Evolutionary conservation across 2,888 invertebrate species (phyloP), one percentile per base, ranked within the genome.

Genomic region (Xanthorhoe spadicearia): DNA sequence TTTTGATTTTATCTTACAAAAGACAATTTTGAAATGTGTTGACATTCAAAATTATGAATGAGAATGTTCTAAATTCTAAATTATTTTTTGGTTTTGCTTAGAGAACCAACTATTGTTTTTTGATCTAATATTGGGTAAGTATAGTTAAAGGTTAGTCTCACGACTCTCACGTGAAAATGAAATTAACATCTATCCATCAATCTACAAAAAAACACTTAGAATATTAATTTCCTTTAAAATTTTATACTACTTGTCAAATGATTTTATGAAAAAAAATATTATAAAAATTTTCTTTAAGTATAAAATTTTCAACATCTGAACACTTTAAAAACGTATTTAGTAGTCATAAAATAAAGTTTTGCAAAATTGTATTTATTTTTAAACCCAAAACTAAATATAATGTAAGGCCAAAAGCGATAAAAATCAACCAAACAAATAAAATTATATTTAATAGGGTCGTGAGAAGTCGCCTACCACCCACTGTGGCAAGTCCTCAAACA

Each of bases 391-490:
- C n/a, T 4, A 13, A 1, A 43, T 5, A 1, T 13, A 43, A 43
- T 43, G 48, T 48, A 17, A 48, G n/a, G 15, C 18, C 51, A 35
- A 58, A 64, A 58, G 28, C 60, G 28, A 51, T 52, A 61, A 59
- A 48, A 10, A 35, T 43, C 53, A 76, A 84, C 32, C 32, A 90
- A 90, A 88, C 85, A 87, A 90, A 90, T 89, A 89, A 89, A 92
- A 92, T 91, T 86, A 91, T 90, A 84, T 89, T 90, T 93, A 92
- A 93, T 92, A 89, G 91, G 82, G 83, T 89, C 86, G 93, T 92
- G 92, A 92, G 92, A 93, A 92, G 93, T 93, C 92, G 89, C 86
- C 86, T 83, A 87, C 92, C 92, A 92, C 92, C 93, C 92, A 92
- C 92, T 89, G 92, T 69, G 92, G 80, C 81, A 75, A 79, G 81